Percentiles rank a stretch among this genome's conserved stretches.
phyloP scores from a whole-genome alignment of 1,140 invertebrate genomes.

The Zaprionus nigranus region DNA sequence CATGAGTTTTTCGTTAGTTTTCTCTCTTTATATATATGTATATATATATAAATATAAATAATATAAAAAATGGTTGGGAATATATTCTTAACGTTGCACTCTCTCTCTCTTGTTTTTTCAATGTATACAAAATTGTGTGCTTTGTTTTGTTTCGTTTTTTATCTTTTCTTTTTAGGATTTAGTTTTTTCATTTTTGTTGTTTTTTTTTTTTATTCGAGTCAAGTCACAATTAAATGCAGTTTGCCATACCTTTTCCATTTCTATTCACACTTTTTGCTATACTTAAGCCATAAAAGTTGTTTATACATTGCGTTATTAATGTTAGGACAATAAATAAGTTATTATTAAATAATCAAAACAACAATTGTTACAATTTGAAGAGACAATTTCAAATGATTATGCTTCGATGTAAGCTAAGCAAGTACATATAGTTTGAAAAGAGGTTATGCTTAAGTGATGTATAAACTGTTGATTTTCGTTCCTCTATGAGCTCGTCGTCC shows the following conservation, averaged over 20 bases:
- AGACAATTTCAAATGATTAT: constrained; percentile 56
- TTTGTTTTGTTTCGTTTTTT: constrained; percentile 45
- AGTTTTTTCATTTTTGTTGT: constrained; percentile 32
- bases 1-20: constrained; percentile 70
- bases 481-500: constrained; percentile 56
- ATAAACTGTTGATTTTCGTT: constrained; percentile 35
- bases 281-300: constrained; percentile 72
- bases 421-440: constrained; percentile 62
- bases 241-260: constrained; percentile 61
- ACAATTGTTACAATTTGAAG: constrained; percentile 72
- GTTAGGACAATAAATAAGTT: constrained; percentile 81
- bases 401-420: constrained; percentile 49
- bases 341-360: constrained; percentile 79
- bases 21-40: constrained; percentile 33
- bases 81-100: constrained; percentile 34
- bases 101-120: neutral
- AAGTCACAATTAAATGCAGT: constrained; percentile 76
- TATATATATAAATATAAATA: constrained; percentile 40
- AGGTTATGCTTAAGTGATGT: constrained; percentile 60
- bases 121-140: constrained; percentile 60
- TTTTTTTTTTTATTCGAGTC: constrained; percentile 74
- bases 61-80: constrained; percentile 67
- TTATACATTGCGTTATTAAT: constrained; percentile 72
- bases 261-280: constrained; percentile 58
- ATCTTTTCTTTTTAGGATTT: constrained; percentile 41